Base-by-base conservation (phyloP, 2,888 invertebrate species). In the Drosophila infuscata region DNA sequence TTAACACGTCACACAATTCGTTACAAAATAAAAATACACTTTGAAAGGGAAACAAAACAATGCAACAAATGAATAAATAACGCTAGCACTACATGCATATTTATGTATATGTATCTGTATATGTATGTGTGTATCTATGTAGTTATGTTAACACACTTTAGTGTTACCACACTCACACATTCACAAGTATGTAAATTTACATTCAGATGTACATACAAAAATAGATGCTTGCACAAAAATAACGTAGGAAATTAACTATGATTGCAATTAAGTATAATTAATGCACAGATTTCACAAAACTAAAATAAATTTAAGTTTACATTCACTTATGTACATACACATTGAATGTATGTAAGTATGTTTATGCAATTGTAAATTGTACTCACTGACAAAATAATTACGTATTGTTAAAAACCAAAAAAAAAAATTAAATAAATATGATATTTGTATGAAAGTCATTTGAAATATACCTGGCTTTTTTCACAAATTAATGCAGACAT, bases 401-500 rank as follows among this genome's bases (percentile, higher is more conserved):
- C n/a, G 30, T 12, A 38, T 38, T 38, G 11, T 38, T 12, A 5
- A 29, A 56, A 12, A 12, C 4, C 9, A 36, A 17, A n/a, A 29
- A 29, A 52, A 20, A 20, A 4, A 15, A 29, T 11, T 6, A 7
- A 51, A n/a, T 51, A n/a, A n/a, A 6, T 3, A 29, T 29, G 8
- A 57, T 29, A 9, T 29, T 32, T n/a, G 20, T 30, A 36, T 9
- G 6, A 38, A 53, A 29, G 20, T 48, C 56, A 52, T 52, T 38
- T 69, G 5, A 32, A 68, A 33, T 56, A 30, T 64, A 64, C 52
- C 70, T 74, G 51, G 38, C 17, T 54, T 57, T 62, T 51, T 57
- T 65, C 74, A 54, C 66, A 61, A 61, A 41, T 32, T 49, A 36
- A 70, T 54, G 48, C 66, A 79, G 54, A 29, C 43, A 73, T 74